Evolutionary conservation across 2,888 invertebrate genomes (phyloP), one percentile per base, ranked within the genome.

Genomic region (Phengaris arion): DNA sequence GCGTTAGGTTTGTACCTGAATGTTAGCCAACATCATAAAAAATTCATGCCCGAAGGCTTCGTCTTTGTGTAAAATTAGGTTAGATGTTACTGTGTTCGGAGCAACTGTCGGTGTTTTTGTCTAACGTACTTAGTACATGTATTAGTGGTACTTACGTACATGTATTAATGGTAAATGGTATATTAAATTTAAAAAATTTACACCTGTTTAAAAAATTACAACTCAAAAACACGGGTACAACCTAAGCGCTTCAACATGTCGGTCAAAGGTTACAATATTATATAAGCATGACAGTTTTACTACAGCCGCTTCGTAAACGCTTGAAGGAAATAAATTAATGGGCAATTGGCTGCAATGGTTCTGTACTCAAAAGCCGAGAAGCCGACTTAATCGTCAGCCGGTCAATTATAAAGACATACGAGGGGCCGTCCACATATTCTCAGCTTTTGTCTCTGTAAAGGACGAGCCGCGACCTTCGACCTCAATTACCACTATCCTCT

Each of bases 291-390:
- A 6, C 48, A 48, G 48, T 48, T 7, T 6, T 48, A 48, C 2
- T 48, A 48, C 8, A 48, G 6, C 48, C 8, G 48, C 35, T 35
- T 3, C 35, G 35, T 35, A 4, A 35, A 35, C 35, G 10, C 22
- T 22, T 52, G 15, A 45, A 22, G 72, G 52, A 35, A 13, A 54
- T 52, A 68, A 68, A 68, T 72, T 35, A 22, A 54, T 54, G 54
- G 72, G 52, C 72, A 72, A 72, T 72, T 54, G 72, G 35, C 52
- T 72, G 72, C 72, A 72, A 69, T 72, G 13, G 22, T 72, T 22
- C 54, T 35, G 72, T 72, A 54, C 13, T 12, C 6, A 54, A 72
- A 6, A 54, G 72, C 72, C 35, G 12, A 35, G 72, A 9, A 35
- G 54, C 45, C 12, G 35, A 72, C 52, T 72, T 72, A 72, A 72